Evolutionary conservation across 2,797 vertebrate species (phyloP), one percentile per base, ranked within the genome.

Genomic region (Kryptolebias ocellatus): DNA sequence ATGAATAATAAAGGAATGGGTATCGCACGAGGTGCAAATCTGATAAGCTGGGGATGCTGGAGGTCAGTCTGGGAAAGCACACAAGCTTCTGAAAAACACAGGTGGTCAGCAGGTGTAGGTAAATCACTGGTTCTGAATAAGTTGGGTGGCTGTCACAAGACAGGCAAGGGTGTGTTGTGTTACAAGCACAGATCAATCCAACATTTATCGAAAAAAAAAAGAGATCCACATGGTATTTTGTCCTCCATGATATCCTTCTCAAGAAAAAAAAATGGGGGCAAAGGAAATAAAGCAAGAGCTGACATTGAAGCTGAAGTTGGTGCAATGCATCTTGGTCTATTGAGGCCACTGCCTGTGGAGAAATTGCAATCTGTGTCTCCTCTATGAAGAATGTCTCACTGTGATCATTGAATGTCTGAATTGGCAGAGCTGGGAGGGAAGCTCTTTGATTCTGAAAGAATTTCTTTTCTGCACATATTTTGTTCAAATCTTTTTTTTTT

Each of bases 291-390:
- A 57, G 27, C 20, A 24, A 2, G 2, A 4, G 7, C 31, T 24
- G 29, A 20, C 20, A 53, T 37, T 39, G 39, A 31, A 44, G 17
- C 37, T 60, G 58, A 34, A n/a, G 53, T 46, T 47, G 47, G 54
- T 72, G 70, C 57, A 64, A 68, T 83, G 82, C 73, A 74, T 84
- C 52, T 49, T 63, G 49, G 69, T 70, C 72, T 74, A 51, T 49
- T 28, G 79, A 76, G 79, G 58, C 66, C 59, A 17, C 64, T 69
- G 70, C 69, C 70, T 44, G 66, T 16, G 42, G 39, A 64, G 28
- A 78, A 83, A 76, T 60, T 61, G 49, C 53, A 31, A 31, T 68
- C 31, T 34, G 47, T 53, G 42, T 55, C 64, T 70, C 31, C 47
- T n/a, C 50, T 0, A 18, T 71, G 78, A 88, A 79, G 69, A 71